Base-by-base conservation (phyloP, 1,140 invertebrate species). In the Drosophila lacertosa region DNA sequence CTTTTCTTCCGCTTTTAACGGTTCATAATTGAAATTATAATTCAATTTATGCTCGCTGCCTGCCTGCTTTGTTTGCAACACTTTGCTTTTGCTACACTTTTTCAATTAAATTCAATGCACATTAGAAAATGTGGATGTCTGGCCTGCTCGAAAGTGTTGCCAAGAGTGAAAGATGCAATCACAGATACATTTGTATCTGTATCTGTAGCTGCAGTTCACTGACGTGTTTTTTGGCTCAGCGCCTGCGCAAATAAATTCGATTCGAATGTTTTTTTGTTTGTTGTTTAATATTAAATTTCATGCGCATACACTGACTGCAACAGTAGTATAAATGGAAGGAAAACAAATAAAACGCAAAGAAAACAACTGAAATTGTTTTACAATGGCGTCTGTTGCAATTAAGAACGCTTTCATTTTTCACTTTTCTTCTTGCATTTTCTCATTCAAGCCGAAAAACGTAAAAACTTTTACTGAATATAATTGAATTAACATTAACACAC, bases 1-100 rank as follows among this genome's bases (percentile, higher is more conserved):
- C 65, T 81, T 84, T 88, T 84, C 81, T 84, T 84, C 81, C 81
- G 81, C 81, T 86, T 77, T 88, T 84, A 86, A 84, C 81, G 73
- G 81, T 81, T 81, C 82, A 77, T 84, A 84, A 84, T 84, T 84
- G 81, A 84, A 84, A 84, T 86, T 88, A 86, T 84, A 84, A 84
- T 84, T 81, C 81, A 84, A 84, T 84, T 84, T 84, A 65, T 67
- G 58, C 35, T 66, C 47, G 18, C 35, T 16, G 24, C 13, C 2
- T 29, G 26, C 20, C 48, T 44, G 51, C 51, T 65, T 70, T 65
- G 60, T 71, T 54, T 64, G 71, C 77, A 65, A 70, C 73, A 74
- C 81, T 84, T 86, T 81, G 74, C 68, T 40, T 84, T 86, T 81
- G 74, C 68, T 40, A 54, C 51, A 54, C 51, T 54, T 84, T 86